These are phyloP conservation scores for Hyposmocoma kahamanoa DNA, from an alignment of 1,140 invertebrate species.

Conservation along the genomic window DNA sequence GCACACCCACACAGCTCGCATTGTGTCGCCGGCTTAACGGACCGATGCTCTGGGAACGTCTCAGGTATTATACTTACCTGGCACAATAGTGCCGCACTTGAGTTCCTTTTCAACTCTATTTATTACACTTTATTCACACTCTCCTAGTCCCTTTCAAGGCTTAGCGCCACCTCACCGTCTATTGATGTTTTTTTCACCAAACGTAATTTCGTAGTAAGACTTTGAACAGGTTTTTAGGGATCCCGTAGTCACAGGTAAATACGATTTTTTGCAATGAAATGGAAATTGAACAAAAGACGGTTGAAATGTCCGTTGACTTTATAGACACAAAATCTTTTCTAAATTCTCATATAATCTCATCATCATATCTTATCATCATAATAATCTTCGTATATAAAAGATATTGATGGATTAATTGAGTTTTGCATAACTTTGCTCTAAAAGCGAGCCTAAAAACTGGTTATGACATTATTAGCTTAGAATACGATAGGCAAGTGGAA, in stretches of 20 bases:
- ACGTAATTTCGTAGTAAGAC: constrained; percentile 56
- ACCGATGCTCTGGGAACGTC: not conserved
- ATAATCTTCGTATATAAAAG: no score
- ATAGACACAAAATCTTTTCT: no score
- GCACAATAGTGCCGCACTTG: constrained; percentile 17
- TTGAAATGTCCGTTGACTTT: no score
- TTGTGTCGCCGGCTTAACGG: not conserved
- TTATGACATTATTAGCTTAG: no score
- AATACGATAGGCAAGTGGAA: no score
- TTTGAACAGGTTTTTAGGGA: constrained; percentile 24
- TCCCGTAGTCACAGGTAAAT: constrained; percentile 36
- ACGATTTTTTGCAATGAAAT: constrained; percentile 39
- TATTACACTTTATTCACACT: constrained; percentile 28
- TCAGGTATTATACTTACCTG: not conserved
- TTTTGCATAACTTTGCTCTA: no score
- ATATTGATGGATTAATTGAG: no score
- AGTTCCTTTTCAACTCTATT: constrained; percentile 32
- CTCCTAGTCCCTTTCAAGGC: constrained; percentile 24
- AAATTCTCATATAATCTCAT: no score
- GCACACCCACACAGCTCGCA: not conserved
- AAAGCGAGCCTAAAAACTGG: no score
- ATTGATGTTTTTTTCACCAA: constrained; percentile 37
- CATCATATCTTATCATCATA: no score
- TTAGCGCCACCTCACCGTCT: constrained; percentile 51
- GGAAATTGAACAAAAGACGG: no score